phyloP scores from a whole-genome alignment of 2,797 vertebrate genomes.

The Jordanella pulchra region DNA sequence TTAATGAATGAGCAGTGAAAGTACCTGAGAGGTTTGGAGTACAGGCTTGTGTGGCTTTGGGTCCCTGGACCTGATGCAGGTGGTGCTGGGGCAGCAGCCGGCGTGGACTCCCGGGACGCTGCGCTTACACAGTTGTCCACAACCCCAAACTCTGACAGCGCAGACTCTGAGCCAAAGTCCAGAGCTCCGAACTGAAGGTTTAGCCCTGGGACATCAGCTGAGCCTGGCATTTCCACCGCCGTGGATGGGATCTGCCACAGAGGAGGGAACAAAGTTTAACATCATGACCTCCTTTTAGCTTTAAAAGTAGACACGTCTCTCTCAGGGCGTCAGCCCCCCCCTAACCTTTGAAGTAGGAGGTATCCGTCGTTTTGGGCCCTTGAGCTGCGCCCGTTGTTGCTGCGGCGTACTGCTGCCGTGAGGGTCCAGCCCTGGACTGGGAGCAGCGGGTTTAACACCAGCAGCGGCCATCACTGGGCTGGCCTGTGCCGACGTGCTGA shows the following conservation, averaged over 20 bases:
- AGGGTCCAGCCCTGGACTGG: conserved; percentile 76
- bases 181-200: conserved; percentile 96
- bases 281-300: not conserved
- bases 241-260: conserved; percentile 87
- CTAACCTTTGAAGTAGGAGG: conserved; percentile 90
- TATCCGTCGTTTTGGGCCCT: conserved; percentile 90
- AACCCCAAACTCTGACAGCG: conserved; percentile 86
- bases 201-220: conserved; percentile 88
- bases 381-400: conserved; percentile 88
- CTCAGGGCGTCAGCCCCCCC: not conserved
- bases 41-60: conserved; percentile 84
- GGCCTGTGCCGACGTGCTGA: conserved; percentile 53
- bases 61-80: conserved; percentile 69
- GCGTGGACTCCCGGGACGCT: conserved; percentile 74
- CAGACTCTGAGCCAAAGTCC: conserved; percentile 92
- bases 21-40: conserved; percentile 90
- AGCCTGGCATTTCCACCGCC: conserved; percentile 96
- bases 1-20: not conserved
- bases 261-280: not conserved
- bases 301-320: not conserved
- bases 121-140: conserved; percentile 79
- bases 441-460: conserved; percentile 74
- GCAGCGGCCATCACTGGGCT: conserved; percentile 52
- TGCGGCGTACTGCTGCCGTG: conserved; percentile 76
- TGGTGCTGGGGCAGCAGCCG: conserved; percentile 63